phyloP scores from a whole-genome alignment of 2,113 vertebrate species.

The Cinclus cinclus region DNA sequence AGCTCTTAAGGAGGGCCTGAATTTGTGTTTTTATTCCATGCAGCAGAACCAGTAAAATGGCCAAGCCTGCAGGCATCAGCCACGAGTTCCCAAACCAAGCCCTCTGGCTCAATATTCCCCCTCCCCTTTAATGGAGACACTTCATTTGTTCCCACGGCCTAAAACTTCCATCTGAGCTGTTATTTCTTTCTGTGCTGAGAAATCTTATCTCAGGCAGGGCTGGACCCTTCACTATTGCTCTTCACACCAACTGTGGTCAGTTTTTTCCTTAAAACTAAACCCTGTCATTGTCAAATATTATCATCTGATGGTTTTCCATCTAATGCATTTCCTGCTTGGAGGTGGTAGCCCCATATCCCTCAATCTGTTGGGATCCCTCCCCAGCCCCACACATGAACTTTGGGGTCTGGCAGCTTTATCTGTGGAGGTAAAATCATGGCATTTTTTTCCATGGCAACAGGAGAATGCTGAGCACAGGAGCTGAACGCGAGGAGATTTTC shows the following conservation, averaged over 20 bases:
- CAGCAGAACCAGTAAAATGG: not conserved
- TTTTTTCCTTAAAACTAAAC: not conserved
- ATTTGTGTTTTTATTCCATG: not conserved
- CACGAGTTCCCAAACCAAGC: not conserved
- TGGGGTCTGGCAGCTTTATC: conserved; percentile 28
- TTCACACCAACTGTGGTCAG: not conserved
- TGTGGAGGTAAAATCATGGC: conserved; percentile 50
- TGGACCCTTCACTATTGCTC: not conserved
- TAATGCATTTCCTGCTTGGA: not conserved
- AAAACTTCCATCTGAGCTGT: not conserved
- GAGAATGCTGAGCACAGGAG: not conserved
- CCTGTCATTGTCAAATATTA: rapidly evolving
- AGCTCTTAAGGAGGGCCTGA: not conserved
- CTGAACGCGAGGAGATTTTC: not conserved
- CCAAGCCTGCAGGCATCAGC: not conserved
- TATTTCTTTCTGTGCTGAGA: not conserved
- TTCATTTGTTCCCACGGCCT: not conserved
- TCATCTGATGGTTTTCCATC: not conserved
- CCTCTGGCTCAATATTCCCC: not conserved
- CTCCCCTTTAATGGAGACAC: not conserved
- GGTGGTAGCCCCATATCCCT: rapidly evolving
- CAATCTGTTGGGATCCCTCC: rapidly evolving
- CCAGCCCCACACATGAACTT: not conserved
- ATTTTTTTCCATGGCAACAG: conserved; percentile 61
- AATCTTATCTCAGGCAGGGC: not conserved